Evolutionary conservation across 1,140 invertebrate genomes (phyloP).

Genomic region (Drosophila sechellia): DNA sequence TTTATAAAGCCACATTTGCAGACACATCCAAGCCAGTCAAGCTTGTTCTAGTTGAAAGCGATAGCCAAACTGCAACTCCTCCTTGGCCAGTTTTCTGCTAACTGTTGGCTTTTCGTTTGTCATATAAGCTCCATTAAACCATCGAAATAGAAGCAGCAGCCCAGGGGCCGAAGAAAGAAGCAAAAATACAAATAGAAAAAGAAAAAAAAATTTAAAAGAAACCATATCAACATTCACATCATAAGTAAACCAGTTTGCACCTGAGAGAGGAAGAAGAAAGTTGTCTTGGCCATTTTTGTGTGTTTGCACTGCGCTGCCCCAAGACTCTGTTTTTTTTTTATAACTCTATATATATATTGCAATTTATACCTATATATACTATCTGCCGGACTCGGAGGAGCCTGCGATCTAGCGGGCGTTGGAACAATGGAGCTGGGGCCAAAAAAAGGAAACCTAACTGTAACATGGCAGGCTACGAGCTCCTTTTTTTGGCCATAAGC

Average conservation of each 20-base stretch:
- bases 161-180: slow-evolving; percentile 40
- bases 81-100: slow-evolving; percentile 40
- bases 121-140: slow-evolving; percentile 52
- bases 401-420: slow-evolving; percentile 45
- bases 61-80: slow-evolving; percentile 51
- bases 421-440: slow-evolving; percentile 47
- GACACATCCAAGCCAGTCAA: slow-evolving; percentile 59
- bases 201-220: slow-evolving; percentile 65
- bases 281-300: slow-evolving; percentile 82
- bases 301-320: slow-evolving; percentile 39
- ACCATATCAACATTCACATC: slow-evolving; percentile 83
- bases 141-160: slow-evolving; percentile 68
- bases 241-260: slow-evolving; percentile 83
- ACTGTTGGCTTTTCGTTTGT: slow-evolving; percentile 19
- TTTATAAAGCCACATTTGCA: slow-evolving; percentile 33
- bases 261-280: slow-evolving; percentile 83
- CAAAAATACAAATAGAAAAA: slow-evolving; percentile 13
- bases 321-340: slow-evolving; percentile 58
- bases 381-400: slow-evolving; percentile 59
- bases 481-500: slow-evolving; percentile 65
- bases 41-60: slow-evolving; percentile 82
- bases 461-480: slow-evolving; percentile 70
- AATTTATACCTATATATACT: slow-evolving; percentile 45
- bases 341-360: slow-evolving; percentile 41
- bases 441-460: slow-evolving; percentile 64